A percentile compares a stretch with the other conserved stretches of the same genome.
Conservation (phyloP, 1,140 invertebrate genomes). For the Sinonovacula constricta region DNA sequence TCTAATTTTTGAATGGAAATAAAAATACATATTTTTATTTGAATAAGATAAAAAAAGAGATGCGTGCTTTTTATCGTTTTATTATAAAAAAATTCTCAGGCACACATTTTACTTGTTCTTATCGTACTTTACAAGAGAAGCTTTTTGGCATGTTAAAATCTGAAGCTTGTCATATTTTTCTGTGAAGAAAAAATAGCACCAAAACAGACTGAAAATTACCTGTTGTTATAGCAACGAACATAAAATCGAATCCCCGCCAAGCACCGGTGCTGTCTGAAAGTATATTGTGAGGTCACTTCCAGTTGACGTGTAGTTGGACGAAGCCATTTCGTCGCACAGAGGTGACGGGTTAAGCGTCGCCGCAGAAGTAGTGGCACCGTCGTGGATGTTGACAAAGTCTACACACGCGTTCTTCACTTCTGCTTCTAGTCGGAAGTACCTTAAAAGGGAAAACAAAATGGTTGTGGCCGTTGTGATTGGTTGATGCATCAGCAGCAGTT, state of each 20-base stretch:
- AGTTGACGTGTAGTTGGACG: slow-evolving; percentile 16
- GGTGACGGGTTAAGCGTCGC: slow-evolving; percentile 14
- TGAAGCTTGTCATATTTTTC: not conserved
- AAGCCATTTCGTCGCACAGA: slow-evolving; percentile 1
- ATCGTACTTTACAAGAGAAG: not conserved
- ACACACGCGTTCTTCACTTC: slow-evolving; percentile 24
- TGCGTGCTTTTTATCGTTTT: not conserved
- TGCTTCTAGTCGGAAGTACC: slow-evolving; percentile 22
- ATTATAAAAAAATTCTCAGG: not conserved
- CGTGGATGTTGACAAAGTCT: slow-evolving; percentile 37
- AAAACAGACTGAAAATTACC: too few relatives aligned
- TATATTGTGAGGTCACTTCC: slow-evolving; percentile 10
- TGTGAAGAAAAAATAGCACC: not conserved
- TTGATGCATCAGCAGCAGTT: too few relatives aligned
- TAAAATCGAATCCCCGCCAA: slow-evolving; percentile 24
- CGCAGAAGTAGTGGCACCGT: slow-evolving; percentile 15
- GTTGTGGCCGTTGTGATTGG: too few relatives aligned
- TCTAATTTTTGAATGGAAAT: too few relatives aligned
- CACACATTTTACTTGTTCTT: not conserved
- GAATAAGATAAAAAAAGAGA: too few relatives aligned
- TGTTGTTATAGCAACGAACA: slow-evolving; percentile 42
- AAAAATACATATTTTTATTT: too few relatives aligned
- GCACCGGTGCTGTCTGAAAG: slow-evolving; percentile 33
- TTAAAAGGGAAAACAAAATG: too few relatives aligned
- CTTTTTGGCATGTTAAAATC: not conserved